A percentile compares a stretch with the other conserved stretches of the same genome.
Conservation (phyloP, 1,140 invertebrate genomes). For the Drosophila persimilis region DNA sequence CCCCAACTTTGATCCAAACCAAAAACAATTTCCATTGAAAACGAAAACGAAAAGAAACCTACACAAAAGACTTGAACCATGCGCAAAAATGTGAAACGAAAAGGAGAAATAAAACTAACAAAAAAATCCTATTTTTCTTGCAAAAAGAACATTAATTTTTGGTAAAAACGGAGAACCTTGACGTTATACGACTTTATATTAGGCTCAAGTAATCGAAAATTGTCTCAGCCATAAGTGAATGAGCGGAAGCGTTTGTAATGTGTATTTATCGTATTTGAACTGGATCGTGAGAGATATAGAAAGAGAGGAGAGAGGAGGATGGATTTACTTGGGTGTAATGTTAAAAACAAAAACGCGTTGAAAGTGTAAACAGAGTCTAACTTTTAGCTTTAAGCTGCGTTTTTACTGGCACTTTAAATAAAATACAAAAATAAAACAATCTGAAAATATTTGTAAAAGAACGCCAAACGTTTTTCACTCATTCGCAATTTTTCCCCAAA, state of each 20-base stretch:
- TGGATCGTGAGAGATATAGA: conserved; percentile 44
- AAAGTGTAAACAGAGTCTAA: conserved; percentile 82
- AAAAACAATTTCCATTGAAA: conserved; percentile 42
- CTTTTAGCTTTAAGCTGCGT: conserved; percentile 82
- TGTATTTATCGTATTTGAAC: conserved; percentile 57
- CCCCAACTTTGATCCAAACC: conserved; percentile 39
- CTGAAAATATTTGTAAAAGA: conserved; percentile 75
- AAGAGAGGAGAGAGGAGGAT: conserved; percentile 26
- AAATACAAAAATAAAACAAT: conserved; percentile 59
- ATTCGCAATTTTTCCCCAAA: background rate
- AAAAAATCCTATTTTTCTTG: conserved; percentile 64
- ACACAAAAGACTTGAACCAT: conserved; percentile 64
- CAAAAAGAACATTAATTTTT: conserved; percentile 33
- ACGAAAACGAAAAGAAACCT: conserved; percentile 45
- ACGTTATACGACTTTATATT: conserved; percentile 43
- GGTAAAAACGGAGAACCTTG: conserved; percentile 21
- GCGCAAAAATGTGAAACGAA: conserved; percentile 52
- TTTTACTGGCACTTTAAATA: conserved; percentile 82
- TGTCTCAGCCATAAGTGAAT: conserved; percentile 22
- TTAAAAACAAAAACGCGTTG: conserved; percentile 79
- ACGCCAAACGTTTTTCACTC: background rate
- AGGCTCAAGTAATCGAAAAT: conserved; percentile 62
- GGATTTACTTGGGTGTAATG: conserved; percentile 73
- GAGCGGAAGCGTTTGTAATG: conserved; percentile 55
- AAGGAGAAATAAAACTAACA: conserved; percentile 23